Evolutionary conservation across 2,113 vertebrate genomes (phyloP), one percentile per base, ranked within the genome.

Genomic region (Ptyas mucosa): DNA sequence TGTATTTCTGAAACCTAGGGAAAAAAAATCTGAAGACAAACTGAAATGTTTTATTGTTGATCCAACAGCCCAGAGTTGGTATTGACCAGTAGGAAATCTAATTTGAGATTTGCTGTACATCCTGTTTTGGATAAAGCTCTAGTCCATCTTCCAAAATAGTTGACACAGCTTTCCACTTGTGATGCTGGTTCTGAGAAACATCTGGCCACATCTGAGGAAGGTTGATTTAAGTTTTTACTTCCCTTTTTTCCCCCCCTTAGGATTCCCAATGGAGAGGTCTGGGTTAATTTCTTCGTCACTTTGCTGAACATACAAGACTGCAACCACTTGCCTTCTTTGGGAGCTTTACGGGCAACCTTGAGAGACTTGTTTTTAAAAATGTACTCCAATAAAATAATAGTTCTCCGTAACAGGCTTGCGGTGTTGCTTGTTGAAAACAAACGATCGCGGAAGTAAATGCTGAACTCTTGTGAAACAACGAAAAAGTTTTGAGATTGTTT

Each of bases 281-380:
- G 99, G 99, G 97, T 95, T n/a, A 97, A 98, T 4, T 98, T 99
- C 95, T 99, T 99, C 96, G 97, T 98, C 92, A 95, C 95, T 3
- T 96, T 99, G 96, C 96, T 99, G 87, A 99, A 99, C 87, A 96
- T 99, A 18, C 98, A 98, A 0, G 97, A 96, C 85, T 98, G 98
- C 96, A 53, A 91, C 26, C 95, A 97, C 11, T 97, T 97, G 92
- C 98, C 98, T 1, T 96, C 97, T 46, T 97, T 99, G 39, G 54
- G 61, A 34, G 46, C 7, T 6, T 94, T 99, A 54, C 97, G 98
- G 26, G 46, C 91, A 81, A 96, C 88, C 20, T 95, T 99, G 58
- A 95, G 89, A 51, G 91, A 96, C 0, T 91, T 97, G 3, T 98
- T 99, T 93, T 96, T 97, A 94, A 95, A 96, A 57, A 96, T 97